These are phyloP conservation scores for Callithrix jacchus DNA, from an alignment of 2,113 vertebrate species.

Conservation along the genomic window DNA sequence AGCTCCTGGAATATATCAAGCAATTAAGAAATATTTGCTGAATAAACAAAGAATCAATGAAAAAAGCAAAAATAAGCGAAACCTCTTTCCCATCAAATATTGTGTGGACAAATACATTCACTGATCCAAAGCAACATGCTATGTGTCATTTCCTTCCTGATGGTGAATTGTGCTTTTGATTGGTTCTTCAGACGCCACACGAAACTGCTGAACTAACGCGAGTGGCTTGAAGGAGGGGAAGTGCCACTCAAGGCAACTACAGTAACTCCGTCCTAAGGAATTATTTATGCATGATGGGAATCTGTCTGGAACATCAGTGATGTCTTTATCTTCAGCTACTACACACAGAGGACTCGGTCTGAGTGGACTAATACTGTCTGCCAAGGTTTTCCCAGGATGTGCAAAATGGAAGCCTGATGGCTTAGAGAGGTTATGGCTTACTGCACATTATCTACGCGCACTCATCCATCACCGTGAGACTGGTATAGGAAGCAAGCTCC, in stretches of 20 bases:
- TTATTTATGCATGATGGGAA: slow-evolving; percentile 59
- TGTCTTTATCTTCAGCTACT: slow-evolving; percentile 21
- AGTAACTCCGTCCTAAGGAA: background rate
- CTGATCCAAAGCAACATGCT: background rate
- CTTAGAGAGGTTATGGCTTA: slow-evolving; percentile 8
- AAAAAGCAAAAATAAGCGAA: background rate
- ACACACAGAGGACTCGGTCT: slow-evolving; percentile 34
- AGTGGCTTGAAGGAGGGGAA: background rate
- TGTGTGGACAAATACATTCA: background rate
- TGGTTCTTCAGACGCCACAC: background rate
- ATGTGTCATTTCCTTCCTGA: background rate
- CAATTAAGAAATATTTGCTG: background rate
- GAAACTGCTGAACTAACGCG: background rate
- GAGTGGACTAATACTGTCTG: background rate
- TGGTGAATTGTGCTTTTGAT: background rate
- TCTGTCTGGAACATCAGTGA: slow-evolving; percentile 57
- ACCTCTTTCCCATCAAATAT: background rate
- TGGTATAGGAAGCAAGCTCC: background rate
- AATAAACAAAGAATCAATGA: background rate
- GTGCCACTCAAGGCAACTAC: slow-evolving; percentile 1
- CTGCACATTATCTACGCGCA: background rate
- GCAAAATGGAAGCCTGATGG: background rate
- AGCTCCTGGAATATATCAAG: background rate
- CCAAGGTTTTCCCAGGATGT: slow-evolving; percentile 15
- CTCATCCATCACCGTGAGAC: background rate